Evolutionary conservation across 2,797 vertebrate genomes (phyloP).

Genomic region (Lindbergichthys nudifrons): DNA sequence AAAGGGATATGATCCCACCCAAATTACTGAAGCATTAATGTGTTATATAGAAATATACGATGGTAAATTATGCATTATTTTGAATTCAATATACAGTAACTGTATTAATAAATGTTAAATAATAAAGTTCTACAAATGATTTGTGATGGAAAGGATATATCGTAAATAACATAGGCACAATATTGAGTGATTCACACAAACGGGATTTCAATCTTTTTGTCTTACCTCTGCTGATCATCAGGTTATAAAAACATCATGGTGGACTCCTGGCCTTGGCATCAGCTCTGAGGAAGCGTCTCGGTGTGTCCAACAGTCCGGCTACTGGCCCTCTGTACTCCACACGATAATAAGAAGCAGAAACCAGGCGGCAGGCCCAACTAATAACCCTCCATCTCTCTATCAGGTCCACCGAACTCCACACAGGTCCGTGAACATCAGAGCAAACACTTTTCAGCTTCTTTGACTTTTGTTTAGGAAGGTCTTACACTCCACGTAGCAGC

Average conservation of each 20-base stretch:
- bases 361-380: constrained; percentile 54
- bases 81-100: not conserved
- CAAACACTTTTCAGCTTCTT: constrained; percentile 17
- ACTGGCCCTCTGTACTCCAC: constrained; percentile 65
- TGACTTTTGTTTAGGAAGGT: constrained; percentile 33
- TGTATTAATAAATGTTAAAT: not conserved
- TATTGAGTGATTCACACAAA: not conserved
- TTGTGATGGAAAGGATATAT: not conserved
- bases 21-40: not conserved
- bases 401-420: constrained; percentile 60
- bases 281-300: constrained; percentile 56
- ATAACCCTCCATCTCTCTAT: constrained; percentile 66
- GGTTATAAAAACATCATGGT: constrained; percentile 81
- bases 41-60: not conserved
- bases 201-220: not conserved
- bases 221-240: constrained; percentile 81
- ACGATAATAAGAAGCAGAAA: constrained; percentile 60
- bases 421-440: constrained; percentile 25
- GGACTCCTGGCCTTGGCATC: constrained; percentile 71
- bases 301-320: constrained; percentile 24
- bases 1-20: not conserved
- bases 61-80: not conserved
- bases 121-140: not conserved
- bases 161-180: too few relatives aligned
- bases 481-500: constrained; percentile 43